These are phyloP conservation scores for Eristalinus sepulchralis DNA, from an alignment of 2,888 invertebrate species.

Conservation along the genomic window DNA sequence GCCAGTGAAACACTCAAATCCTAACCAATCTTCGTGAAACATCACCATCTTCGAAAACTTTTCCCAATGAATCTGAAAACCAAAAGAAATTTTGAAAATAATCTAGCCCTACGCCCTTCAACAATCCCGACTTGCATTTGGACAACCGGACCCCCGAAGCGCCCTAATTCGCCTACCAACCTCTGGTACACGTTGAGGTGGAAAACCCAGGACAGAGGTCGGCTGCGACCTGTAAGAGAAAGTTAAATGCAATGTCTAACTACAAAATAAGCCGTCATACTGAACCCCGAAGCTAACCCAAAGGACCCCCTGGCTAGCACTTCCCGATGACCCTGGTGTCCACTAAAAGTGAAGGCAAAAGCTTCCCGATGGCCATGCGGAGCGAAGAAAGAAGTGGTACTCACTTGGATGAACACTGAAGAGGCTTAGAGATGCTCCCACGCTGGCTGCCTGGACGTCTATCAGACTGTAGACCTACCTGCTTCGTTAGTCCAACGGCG, in stretches of 20 bases:
- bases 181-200: neutral
- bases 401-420: neutral
- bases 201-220: neutral
- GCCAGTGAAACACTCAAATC: neutral
- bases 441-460: neutral
- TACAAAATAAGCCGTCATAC: neutral
- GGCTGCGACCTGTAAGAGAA: neutral
- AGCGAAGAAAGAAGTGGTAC: neutral
- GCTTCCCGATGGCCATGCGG: neutral
- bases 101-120: slow-evolving; percentile 1
- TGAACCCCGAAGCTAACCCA: neutral
- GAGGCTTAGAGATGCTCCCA: neutral
- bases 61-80: neutral
- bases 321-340: neutral
- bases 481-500: too few relatives aligned
- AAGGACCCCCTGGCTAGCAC: neutral
- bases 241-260: neutral
- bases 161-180: neutral
- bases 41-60: neutral
- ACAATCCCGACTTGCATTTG: neutral
- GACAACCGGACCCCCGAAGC: neutral
- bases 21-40: too few relatives aligned
- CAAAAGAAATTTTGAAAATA: neutral
- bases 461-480: neutral
- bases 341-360: neutral